Conservation (phyloP, 1,140 invertebrate genomes). For the Drosophila bocqueti region DNA sequence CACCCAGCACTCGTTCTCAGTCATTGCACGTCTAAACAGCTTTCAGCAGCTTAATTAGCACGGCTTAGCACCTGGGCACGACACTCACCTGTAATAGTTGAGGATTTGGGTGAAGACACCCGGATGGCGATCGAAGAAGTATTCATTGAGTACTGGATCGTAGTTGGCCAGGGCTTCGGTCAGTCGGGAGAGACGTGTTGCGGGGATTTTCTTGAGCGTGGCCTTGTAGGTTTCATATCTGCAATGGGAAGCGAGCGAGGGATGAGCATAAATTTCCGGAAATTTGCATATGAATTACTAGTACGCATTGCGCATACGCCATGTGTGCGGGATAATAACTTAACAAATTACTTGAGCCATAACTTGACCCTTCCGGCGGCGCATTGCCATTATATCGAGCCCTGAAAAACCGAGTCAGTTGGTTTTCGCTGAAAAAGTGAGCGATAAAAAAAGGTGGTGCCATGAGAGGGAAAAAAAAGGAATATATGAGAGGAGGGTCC, state of each 20-base stretch:
- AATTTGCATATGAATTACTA: constrained; percentile 65
- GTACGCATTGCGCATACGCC: constrained; percentile 57
- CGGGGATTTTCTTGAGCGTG: constrained; percentile 97
- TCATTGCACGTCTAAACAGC: constrained; percentile 34
- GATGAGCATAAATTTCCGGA: constrained; percentile 19
- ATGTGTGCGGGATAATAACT: constrained; percentile 59
- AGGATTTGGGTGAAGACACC: constrained; percentile 98
- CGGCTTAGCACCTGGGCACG: not conserved
- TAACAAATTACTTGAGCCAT: constrained; percentile 70
- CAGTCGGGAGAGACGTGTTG: constrained; percentile 94
- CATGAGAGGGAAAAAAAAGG: constrained; percentile 3
- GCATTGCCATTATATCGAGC: constrained; percentile 49
- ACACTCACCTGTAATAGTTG: constrained; percentile 92
- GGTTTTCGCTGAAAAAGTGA: constrained; percentile 38
- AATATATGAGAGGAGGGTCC: constrained; percentile 30
- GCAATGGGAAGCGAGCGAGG: constrained; percentile 27
- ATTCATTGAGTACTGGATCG: constrained; percentile 98
- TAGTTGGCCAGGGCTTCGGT: constrained; percentile 97
- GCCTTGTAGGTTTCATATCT: constrained; percentile 98
- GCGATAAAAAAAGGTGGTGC: constrained; percentile 54
- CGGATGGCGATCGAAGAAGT: constrained; percentile 99
- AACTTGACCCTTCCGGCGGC: constrained; percentile 29
- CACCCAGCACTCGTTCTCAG: constrained; percentile 12
- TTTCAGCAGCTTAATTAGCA: constrained; percentile 32
- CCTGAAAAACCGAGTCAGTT: constrained; percentile 32